These are phyloP conservation scores for Dendrolimus pini DNA, from an alignment of 2,888 invertebrate species.

Conservation along the genomic window DNA sequence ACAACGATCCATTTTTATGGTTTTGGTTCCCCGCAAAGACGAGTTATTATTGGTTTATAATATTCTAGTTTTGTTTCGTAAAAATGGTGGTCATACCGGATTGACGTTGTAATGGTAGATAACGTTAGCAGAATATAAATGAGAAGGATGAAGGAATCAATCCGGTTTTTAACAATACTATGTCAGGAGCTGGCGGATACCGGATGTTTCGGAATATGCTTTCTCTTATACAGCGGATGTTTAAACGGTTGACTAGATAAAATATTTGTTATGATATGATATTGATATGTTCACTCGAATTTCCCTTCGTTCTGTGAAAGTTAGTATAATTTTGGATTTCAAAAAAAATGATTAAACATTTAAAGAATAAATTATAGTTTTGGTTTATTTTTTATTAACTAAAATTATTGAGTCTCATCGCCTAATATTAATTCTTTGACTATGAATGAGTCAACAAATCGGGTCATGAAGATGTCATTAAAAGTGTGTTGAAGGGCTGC, in stretches of 20 bases:
- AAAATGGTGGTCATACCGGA: slow-evolving; percentile 6
- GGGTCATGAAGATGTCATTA: slow-evolving; percentile 55
- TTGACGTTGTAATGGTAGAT: slow-evolving; percentile 15
- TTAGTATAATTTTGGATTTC: no score
- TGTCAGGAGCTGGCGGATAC: slow-evolving; percentile 9
- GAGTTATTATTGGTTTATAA: slow-evolving; percentile 1
- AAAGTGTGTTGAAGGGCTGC: slow-evolving; percentile 39
- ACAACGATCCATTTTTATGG: slow-evolving; percentile 55
- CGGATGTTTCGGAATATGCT: slow-evolving; percentile 16
- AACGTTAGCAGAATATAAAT: slow-evolving; percentile 32
- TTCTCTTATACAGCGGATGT: slow-evolving; percentile 15
- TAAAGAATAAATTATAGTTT: no score
- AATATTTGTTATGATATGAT: no score
- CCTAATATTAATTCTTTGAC: no score
- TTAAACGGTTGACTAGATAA: no score
- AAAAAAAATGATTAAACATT: no score
- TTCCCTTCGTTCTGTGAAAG: no score
- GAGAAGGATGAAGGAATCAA: slow-evolving; percentile 22
- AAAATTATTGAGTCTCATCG: no score
- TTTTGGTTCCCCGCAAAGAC: slow-evolving; percentile 57
- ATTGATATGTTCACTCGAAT: no score
- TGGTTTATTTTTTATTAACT: no score
- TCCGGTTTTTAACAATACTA: slow-evolving; percentile 23
- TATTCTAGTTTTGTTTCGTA: slow-evolving; percentile 6
- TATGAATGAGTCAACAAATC: slow-evolving; percentile 27